Percentiles rank a stretch among this genome's conserved stretches.
These are phyloP conservation scores for Apogon talboti DNA, from an alignment of 2,797 vertebrate genomes.

Conservation along the genomic window DNA sequence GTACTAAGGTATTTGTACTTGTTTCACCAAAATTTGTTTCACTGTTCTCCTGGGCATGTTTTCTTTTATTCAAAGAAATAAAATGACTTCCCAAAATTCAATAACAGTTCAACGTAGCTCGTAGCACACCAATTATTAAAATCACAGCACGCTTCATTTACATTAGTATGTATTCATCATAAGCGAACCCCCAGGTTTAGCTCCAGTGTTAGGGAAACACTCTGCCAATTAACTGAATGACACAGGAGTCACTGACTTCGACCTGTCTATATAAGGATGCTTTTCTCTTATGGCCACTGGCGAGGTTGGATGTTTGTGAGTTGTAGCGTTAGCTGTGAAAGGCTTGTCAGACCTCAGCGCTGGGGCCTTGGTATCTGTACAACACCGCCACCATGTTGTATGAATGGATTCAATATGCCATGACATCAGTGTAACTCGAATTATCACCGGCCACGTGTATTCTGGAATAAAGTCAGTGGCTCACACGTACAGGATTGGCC, in stretches of 20 bases:
- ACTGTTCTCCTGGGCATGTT: background rate
- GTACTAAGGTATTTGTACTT: background rate
- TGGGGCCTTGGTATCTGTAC: background rate
- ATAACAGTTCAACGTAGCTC: too few species aligned
- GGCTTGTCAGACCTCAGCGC: constrained; percentile 59
- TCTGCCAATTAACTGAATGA: constrained; percentile 49
- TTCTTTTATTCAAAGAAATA: constrained; percentile 2
- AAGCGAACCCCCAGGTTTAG: constrained; percentile 12
- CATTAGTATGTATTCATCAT: constrained; percentile 41
- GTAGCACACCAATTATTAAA: background rate
- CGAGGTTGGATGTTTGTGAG: constrained; percentile 29
- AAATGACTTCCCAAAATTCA: background rate
- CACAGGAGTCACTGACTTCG: constrained; percentile 42
- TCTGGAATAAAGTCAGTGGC: background rate
- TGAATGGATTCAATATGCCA: constrained; percentile 2
- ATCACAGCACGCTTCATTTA: constrained; percentile 4
- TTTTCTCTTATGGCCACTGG: constrained; percentile 22
- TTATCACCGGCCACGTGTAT: constrained; percentile 16
- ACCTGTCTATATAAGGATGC: constrained; percentile 43
- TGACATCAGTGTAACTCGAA: constrained; percentile 33
- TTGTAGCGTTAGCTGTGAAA: constrained; percentile 34
- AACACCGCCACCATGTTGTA: constrained; percentile 9
- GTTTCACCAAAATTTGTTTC: background rate
- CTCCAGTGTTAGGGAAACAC: constrained; percentile 26
- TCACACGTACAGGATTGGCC: constrained; percentile 13